A percentile compares a stretch with the other conserved stretches of the same genome.
These are phyloP conservation scores for Ctenoplectra terminalis DNA, from an alignment of 1,140 invertebrate genomes.

Conservation along the genomic window DNA sequence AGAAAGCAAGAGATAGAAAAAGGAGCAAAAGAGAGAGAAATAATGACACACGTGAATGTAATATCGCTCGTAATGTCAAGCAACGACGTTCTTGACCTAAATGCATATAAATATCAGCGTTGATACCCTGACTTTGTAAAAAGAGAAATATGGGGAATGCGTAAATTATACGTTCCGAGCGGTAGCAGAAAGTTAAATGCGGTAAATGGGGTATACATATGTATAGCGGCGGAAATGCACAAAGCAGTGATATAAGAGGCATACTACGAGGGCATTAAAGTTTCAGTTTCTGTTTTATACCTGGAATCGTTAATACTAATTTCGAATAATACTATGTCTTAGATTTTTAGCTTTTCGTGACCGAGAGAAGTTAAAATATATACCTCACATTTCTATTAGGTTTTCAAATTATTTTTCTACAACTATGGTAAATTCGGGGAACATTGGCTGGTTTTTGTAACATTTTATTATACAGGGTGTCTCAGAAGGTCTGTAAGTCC, in stretches of 20 bases:
- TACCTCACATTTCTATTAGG: too few species aligned
- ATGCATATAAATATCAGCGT: slow-evolving; percentile 69
- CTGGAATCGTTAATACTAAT: neutral
- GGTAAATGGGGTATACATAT: slow-evolving; percentile 29
- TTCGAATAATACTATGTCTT: neutral
- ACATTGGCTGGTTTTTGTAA: too few species aligned
- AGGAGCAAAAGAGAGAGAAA: neutral
- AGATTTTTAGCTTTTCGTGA: too few species aligned
- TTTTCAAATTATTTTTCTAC: too few species aligned
- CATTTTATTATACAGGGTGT: too few species aligned
- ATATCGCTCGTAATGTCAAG: slow-evolving; percentile 49
- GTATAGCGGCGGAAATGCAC: neutral
- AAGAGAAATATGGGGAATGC: slow-evolving; percentile 33
- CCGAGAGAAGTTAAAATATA: too few species aligned
- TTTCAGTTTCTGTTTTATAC: slow-evolving; percentile 8
- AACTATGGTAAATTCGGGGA: too few species aligned
- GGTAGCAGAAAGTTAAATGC: slow-evolving; percentile 42
- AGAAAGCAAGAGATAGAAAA: neutral
- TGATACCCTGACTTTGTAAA: slow-evolving; percentile 24
- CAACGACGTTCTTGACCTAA: slow-evolving; percentile 77
- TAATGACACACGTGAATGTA: slow-evolving; percentile 30
- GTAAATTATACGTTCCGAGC: slow-evolving; percentile 33
- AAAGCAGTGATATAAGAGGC: slow-evolving; percentile 9
- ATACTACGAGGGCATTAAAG: neutral
- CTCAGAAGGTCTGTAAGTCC: too few species aligned